phyloP scores from a whole-genome alignment of 2,113 vertebrate species.

The Sisor rabdophorus region DNA sequence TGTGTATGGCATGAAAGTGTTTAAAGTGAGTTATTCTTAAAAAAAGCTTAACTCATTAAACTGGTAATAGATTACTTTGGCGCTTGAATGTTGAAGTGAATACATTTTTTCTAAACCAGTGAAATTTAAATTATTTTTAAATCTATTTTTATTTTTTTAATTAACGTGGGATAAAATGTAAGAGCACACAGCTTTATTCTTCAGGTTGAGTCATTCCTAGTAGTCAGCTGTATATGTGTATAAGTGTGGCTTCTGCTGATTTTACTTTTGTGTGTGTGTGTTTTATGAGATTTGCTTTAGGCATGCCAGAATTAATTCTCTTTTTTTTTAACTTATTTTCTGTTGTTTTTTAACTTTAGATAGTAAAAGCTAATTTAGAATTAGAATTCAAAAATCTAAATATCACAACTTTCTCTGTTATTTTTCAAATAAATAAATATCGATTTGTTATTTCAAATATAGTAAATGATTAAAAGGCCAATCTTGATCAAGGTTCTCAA shows the following conservation, averaged over 20 bases:
- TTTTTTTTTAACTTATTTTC: too few relatives aligned
- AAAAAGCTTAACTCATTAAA: neutral
- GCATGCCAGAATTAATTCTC: constrained; percentile 13
- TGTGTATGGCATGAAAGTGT: neutral
- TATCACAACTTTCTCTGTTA: neutral
- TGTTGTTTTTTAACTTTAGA: neutral
- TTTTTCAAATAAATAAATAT: too few relatives aligned
- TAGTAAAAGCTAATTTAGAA: neutral
- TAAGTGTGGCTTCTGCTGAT: constrained; percentile 14
- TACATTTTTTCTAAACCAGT: neutral
- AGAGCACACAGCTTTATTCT: constrained; percentile 23
- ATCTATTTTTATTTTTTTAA: neutral
- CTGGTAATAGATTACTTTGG: neutral
- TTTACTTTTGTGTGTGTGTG: constrained; percentile 6
- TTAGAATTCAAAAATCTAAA: neutral
- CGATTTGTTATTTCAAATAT: too few relatives aligned
- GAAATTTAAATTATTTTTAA: neutral
- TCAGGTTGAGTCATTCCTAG: constrained; percentile 21
- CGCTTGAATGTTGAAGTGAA: neutral
- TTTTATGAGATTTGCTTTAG: neutral
- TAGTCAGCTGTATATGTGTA: constrained; percentile 17
- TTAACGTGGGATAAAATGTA: constrained; percentile 5
- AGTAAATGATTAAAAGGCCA: too few relatives aligned
- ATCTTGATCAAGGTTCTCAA: too few relatives aligned
- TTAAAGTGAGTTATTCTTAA: neutral